phyloP scores from a whole-genome alignment of 2,888 invertebrate species.

The Parapristionchus giblindavisi region DNA sequence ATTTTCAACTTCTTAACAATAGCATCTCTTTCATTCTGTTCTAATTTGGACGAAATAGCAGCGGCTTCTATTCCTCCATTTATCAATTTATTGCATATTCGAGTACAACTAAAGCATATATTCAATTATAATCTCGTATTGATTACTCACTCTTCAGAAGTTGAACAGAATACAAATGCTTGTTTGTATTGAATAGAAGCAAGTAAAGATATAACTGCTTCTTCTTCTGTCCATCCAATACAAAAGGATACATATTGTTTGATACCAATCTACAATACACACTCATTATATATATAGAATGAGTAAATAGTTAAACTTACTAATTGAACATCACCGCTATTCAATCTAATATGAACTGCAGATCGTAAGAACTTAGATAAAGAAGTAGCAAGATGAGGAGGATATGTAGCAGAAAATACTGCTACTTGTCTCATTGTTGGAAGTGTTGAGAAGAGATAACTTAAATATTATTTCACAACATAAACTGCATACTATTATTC shows the following conservation, averaged over 20 bases:
- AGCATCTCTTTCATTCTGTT: constrained; percentile 81
- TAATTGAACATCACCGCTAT: constrained; percentile 77
- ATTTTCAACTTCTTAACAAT: constrained; percentile 82
- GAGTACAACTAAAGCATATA: constrained; percentile 78
- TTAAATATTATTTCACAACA: constrained; percentile 69
- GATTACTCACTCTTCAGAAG: constrained; percentile 77
- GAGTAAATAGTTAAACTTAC: constrained; percentile 44
- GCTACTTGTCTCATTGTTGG: constrained; percentile 86
- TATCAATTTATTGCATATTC: constrained; percentile 80
- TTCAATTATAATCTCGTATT: neutral
- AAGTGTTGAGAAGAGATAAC: constrained; percentile 80
- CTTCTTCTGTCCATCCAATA: neutral
- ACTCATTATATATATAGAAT: neutral
- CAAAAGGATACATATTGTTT: constrained; percentile 54
- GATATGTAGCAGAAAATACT: constrained; percentile 91
- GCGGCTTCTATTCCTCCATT: constrained; percentile 82
- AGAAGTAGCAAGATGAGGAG: constrained; percentile 79
- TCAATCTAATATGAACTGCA: constrained; percentile 72
- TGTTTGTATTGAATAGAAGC: constrained; percentile 81
- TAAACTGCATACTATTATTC: too few relatives aligned
- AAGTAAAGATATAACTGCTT: neutral
- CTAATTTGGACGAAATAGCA: constrained; percentile 82
- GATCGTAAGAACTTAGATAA: constrained; percentile 75
- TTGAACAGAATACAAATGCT: constrained; percentile 89
- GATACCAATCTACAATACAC: constrained; percentile 69